Evolutionary conservation across 2,113 vertebrate species (phyloP).

Genomic region (Corythoichthys intestinalis): DNA sequence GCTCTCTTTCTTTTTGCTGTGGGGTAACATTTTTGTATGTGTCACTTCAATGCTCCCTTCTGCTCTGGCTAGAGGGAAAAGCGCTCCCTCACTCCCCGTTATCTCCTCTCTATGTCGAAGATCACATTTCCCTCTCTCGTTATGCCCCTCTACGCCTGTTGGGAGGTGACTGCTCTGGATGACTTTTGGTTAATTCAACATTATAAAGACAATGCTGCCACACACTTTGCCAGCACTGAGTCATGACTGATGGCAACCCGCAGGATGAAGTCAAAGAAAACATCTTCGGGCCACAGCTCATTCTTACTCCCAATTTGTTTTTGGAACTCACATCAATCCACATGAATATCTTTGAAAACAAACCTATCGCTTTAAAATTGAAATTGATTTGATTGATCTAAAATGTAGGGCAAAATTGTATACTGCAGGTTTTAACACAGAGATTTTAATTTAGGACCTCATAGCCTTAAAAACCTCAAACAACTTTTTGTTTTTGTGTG

Average conservation of each 20-base stretch:
- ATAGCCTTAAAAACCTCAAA: no score
- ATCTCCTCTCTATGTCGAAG: conserved; percentile 30
- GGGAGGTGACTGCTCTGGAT: conserved; percentile 14
- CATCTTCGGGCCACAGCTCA: background rate
- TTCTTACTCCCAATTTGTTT: background rate
- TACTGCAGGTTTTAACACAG: no score
- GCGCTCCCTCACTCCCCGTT: conserved; percentile 13
- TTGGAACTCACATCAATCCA: background rate
- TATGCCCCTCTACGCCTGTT: conserved; percentile 11
- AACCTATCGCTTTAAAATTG: no score
- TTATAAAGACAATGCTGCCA: conserved; percentile 15
- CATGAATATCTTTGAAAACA: no score
- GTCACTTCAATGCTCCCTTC: conserved; percentile 47
- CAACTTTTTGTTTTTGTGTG: no score
- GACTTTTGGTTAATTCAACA: conserved; percentile 35
- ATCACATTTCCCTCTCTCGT: conserved; percentile 26
- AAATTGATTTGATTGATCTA: no score
- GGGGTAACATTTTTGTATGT: conserved; percentile 28
- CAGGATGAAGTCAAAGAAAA: conserved; percentile 4
- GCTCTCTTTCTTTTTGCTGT: conserved; percentile 27
- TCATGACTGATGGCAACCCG: conserved; percentile 7
- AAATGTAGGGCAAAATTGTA: no score
- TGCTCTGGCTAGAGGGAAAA: conserved; percentile 7
- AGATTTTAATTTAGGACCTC: no score
- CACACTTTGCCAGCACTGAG: conserved; percentile 22